Conservation (phyloP, 1,140 invertebrate species). For the Saccostrea glomerata region DNA sequence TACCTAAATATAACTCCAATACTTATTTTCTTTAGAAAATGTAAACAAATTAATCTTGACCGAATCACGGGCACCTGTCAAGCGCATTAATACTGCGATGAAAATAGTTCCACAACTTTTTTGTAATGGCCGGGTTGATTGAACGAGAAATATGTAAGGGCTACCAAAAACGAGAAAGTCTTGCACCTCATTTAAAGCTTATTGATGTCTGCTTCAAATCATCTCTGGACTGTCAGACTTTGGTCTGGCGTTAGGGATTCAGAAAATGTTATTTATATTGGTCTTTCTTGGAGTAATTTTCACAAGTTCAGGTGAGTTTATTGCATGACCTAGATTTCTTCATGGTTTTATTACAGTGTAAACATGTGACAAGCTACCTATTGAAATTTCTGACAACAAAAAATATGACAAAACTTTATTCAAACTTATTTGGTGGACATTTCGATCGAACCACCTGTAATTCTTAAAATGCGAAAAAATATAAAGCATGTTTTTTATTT, state of each 20-base stretch:
- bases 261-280: conserved; percentile 43
- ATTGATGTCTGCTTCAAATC: conserved; percentile 55
- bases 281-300: conserved; percentile 50
- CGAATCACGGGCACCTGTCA: conserved; percentile 62
- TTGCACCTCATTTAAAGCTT: conserved; percentile 34
- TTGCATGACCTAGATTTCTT: conserved; percentile 10
- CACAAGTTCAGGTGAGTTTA: conserved; percentile 51
- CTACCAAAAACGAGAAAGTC: conserved; percentile 35
- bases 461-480: conserved; percentile 1
- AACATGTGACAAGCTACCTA: background rate
- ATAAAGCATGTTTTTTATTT: conserved; percentile 37
- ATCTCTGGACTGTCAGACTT: conserved; percentile 50
- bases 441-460: background rate
- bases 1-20: background rate
- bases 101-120: conserved; percentile 53
- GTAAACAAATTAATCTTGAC: conserved; percentile 53
- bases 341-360: background rate
- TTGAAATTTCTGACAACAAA: background rate
- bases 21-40: background rate
- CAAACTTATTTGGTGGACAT: background rate
- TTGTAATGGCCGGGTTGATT: conserved; percentile 56
- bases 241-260: conserved; percentile 57
- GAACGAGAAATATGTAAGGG: conserved; percentile 50
- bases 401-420: background rate
- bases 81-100: conserved; percentile 48